Evolutionary conservation across 2,888 invertebrate species (phyloP), one percentile per base, ranked within the genome.

Genomic region (Drosophila fungiperda): DNA sequence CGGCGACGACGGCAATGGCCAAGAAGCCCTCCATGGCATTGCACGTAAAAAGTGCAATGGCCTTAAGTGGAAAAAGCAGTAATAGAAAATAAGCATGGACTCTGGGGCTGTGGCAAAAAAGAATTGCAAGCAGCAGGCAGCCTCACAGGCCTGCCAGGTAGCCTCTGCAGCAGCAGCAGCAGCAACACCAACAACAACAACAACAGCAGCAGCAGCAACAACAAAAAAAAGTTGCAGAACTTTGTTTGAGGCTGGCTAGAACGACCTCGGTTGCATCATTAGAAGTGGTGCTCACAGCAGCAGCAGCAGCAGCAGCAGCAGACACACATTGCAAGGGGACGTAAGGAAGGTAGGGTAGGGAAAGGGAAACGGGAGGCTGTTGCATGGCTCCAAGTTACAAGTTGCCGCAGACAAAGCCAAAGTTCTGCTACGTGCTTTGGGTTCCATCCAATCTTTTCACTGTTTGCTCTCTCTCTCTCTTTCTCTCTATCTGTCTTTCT

Each of bases 11-110:
- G 87, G 82, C 85, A 87, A 87, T 80, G 85, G 82, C 78, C 73
- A 80, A 80, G 81, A 72, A 76, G 73, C 88, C 89, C 85, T 81
- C 89, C 87, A 81, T 89, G 88, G 87, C 87, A 87, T 85, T 78
- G 89, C 89, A 87, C 87, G 87, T 87, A 87, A 87, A 89, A 87
- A 87, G 87, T 89, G 87, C 87, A 87, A 87, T 89, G 87, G 87
- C 87, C 87, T 87, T 89, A 87, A 87, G 87, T 83, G 88, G 90
- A 83, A 87, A 89, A 89, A 87, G 89, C 89, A 89, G 88, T 87
- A 89, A 89, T 87, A 87, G 90, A 87, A 89, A 87, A 86, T 86
- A 86, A 88, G 89, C 89, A 86, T 87, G 89, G 85, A 80, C 84
- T 77, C 76, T 76, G 77, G 80, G 69, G 68, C 78, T 73, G 82